Evolutionary conservation across 2,888 invertebrate genomes (phyloP), one percentile per base, ranked within the genome.

Genomic region (Phaedon cochleariae): DNA sequence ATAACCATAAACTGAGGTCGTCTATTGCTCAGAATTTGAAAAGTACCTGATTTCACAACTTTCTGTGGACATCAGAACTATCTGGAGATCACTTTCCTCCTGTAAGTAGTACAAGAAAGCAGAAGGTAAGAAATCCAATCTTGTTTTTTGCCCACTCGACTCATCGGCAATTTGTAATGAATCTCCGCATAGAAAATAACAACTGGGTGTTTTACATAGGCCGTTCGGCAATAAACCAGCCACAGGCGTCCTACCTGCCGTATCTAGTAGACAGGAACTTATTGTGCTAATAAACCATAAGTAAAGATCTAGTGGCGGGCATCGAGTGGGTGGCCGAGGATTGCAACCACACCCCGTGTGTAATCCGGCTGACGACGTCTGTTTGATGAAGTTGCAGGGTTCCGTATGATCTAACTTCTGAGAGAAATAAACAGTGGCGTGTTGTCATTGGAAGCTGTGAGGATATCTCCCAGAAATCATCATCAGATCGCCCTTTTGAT

Each of bases 211-310:
- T 67, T 67, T 55, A 59, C 59, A 67, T 63, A 59, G 46, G 55
- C 21, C 52, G 62, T 67, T 55, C 59, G 67, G 60, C 46, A 54
- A 60, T 67, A 67, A 67, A 67, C 51, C 59, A 67, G 67, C 67
- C 63, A 67, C 67, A 57, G 67, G 67, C 67, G 62, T 61, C 61
- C 61, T 61, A 61, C 61, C 52, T 61, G 61, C 61, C 21, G 61
- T 61, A 61, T 61, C 61, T 61, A 61, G 53, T 61, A 68, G 64
- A 64, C 68, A 53, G 59, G 51, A 61, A 68, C 68, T 68, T 68
- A 68, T 68, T 68, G 68, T 68, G 51, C 64, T 68, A 68, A 68
- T 68, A 68, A 68, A 65, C 68, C 68, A 68, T 68, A 64, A 65
- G 68, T 68, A 64, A 68, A 68, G 59, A 64, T 68, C 64, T 41